phyloP scores from a whole-genome alignment of 2,888 invertebrate species.

The Sabatieria punctata region DNA sequence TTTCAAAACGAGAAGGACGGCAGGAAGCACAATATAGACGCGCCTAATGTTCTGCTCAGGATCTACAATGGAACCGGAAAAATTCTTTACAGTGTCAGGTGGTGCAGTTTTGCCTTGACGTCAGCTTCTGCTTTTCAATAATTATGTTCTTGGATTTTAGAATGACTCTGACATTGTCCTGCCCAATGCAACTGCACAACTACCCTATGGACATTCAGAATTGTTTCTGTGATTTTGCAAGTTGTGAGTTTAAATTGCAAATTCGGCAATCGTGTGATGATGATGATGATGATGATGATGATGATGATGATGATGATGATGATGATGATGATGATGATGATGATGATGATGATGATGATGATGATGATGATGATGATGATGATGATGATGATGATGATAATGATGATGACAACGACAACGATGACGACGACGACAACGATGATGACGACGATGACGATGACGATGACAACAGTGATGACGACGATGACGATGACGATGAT shows the following conservation, averaged over 20 bases:
- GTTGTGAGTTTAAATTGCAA: slow-evolving; percentile 56
- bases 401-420: slow-evolving; percentile 79
- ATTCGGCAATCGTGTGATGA: neutral
- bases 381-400: too few species aligned
- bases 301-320: neutral
- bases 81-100: slow-evolving; percentile 84
- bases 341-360: neutral
- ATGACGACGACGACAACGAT: slow-evolving; percentile 88
- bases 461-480: too few species aligned
- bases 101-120: too few species aligned
- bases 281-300: neutral
- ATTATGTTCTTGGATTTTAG: slow-evolving; percentile 96
- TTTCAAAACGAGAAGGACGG: slow-evolving; percentile 95
- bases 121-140: too few species aligned
- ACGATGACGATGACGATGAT: too few species aligned
- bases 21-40: slow-evolving; percentile 42
- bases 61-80: slow-evolving; percentile 75
- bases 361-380: neutral
- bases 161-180: slow-evolving; percentile 81
- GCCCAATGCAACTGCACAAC: slow-evolving; percentile 90
- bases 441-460: too few species aligned
- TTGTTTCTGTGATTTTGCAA: slow-evolving; percentile 84
- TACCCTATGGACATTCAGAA: slow-evolving; percentile 90
- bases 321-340: neutral
- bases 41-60: slow-evolving; percentile 66